phyloP scores from a whole-genome alignment of 2,797 vertebrate species.

The Phoeniculus purpureus region DNA sequence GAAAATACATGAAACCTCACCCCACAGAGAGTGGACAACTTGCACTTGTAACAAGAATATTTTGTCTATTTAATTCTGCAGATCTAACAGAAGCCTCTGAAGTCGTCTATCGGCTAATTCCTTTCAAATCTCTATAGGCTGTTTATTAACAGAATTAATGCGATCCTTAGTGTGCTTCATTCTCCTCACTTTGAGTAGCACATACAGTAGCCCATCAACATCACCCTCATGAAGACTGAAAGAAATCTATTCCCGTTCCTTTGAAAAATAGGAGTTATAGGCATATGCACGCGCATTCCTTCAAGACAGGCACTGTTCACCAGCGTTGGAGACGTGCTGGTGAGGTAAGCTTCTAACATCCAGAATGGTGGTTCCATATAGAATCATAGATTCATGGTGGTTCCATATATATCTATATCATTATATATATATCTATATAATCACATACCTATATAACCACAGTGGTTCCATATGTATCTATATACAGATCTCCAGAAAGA shows the following conservation, averaged over 20 bases:
- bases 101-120: not conserved
- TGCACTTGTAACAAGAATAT: not conserved
- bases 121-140: not conserved
- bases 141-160: not conserved
- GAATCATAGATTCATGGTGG: too few species aligned
- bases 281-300: not conserved
- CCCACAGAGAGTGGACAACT: not conserved
- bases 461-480: not conserved
- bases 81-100: not conserved
- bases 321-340: not conserved
- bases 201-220: not conserved
- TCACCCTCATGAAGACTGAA: not conserved
- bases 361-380: not conserved
- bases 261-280: not conserved
- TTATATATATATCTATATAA: too few species aligned
- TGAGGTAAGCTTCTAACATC: not conserved
- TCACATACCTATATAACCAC: too few species aligned
- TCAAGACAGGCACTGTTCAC: not conserved
- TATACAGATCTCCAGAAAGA: not conserved
- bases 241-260: not conserved
- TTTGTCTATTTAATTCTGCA: not conserved
- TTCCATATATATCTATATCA: too few species aligned
- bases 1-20: not conserved
- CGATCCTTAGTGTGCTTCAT: not conserved
- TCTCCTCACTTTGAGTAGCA: not conserved